Evolutionary conservation across 2,888 invertebrate species (phyloP), one percentile per base, ranked within the genome.

Genomic region (Exephanes ischioxanthus): DNA sequence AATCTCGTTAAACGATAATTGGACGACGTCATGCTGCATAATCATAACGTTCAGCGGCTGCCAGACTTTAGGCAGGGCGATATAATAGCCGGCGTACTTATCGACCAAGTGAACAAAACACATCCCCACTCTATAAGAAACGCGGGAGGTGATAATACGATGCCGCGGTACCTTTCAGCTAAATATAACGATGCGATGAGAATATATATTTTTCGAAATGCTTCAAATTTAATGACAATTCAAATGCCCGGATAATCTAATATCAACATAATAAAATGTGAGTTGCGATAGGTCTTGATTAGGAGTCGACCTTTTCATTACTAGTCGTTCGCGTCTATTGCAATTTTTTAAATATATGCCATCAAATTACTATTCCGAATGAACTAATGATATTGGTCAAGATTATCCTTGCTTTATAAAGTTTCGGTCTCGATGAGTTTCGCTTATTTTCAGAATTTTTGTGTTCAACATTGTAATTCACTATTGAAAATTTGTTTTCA

Each of bases 1-100:
- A 87, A 87, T 84, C 88, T 88, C 88, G 88, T 87, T 87, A 87
- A 86, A 88, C 86, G 85, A 87, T 87, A 87, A 88, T 87, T 88
- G 88, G 84, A 87, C 88, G 80, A 86, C 87, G 86, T 88, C 87
- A 88, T 87, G 75, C 86, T 82, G 85, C 87, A 87, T 88, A 88
- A 88, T 88, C 86, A 87, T 86, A 85, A 88, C 80, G 77, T 83
- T 76, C 80, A 80, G 80, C 85, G 83, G 73, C 77, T 80, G 83
- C 83, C 73, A 80, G 77, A 68, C 80, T 77, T 80, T 83, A 71
- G 67, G 79, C 58, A 53, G 51, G 58, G 55, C 63, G 72, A 77
- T 70, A 83, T 80, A 86, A 86, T 86, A 55, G 72, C 80, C 41
- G 76, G 48, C 72, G 76, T 71, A 61, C 70, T 71, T 80, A 80